These are phyloP conservation scores for Ylistrum balloti DNA, from an alignment of 1,140 invertebrate genomes.

Conservation along the genomic window DNA sequence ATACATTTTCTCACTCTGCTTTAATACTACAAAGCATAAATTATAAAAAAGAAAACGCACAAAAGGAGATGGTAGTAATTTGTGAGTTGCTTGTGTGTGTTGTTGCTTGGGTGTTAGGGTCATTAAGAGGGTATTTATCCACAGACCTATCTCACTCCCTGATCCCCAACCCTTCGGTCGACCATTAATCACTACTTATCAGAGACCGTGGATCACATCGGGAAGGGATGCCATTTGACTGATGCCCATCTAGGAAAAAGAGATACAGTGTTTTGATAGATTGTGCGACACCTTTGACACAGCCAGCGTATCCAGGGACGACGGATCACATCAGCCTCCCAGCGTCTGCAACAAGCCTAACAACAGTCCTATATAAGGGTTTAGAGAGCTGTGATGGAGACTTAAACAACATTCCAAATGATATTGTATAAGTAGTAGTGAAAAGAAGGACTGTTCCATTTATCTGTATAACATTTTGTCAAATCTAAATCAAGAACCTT, in stretches of 20 bases:
- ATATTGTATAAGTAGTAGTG: no score
- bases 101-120: slow-evolving; percentile 13
- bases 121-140: slow-evolving; percentile 36
- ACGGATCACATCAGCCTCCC: neutral
- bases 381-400: no score
- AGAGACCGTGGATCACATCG: neutral
- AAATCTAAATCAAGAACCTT: no score
- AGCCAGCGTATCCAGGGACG: neutral
- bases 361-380: neutral
- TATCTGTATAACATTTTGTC: no score
- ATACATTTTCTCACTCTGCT: neutral
- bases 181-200: slow-evolving; percentile 34
- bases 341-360: neutral
- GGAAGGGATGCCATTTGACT: slow-evolving; percentile 23
- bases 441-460: no score
- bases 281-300: slow-evolving; percentile 32
- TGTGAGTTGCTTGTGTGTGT: slow-evolving; percentile 17
- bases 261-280: slow-evolving; percentile 30
- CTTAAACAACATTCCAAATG: no score
- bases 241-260: slow-evolving; percentile 23
- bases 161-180: slow-evolving; percentile 1
- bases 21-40: neutral
- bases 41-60: neutral
- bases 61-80: slow-evolving; percentile 7
- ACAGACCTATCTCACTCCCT: neutral